These are phyloP conservation scores for Calyptommatus sinebrachiatus DNA, from an alignment of 2,113 vertebrate genomes.

Conservation along the genomic window DNA sequence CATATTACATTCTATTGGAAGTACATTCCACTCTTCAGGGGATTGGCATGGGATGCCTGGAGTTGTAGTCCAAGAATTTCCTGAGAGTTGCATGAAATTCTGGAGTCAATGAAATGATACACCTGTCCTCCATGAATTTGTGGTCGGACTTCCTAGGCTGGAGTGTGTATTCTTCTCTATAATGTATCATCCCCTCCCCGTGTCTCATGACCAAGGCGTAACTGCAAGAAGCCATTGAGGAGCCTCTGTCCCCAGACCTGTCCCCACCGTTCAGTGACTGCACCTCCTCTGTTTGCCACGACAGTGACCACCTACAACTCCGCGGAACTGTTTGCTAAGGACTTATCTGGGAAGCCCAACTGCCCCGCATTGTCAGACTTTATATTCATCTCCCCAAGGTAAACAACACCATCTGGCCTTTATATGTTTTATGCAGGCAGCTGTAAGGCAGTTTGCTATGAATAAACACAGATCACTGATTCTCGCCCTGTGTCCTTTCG, in stretches of 20 bases:
- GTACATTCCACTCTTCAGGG: too few relatives aligned
- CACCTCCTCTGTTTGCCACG: not conserved
- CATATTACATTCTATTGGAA: too few relatives aligned
- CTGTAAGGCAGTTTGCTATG: conserved; percentile 45
- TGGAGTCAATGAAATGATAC: too few relatives aligned
- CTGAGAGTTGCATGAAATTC: too few relatives aligned
- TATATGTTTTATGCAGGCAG: conserved; percentile 28
- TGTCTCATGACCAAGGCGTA: not conserved
- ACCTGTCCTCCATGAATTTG: too few relatives aligned
- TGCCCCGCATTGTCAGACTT: conserved; percentile 41
- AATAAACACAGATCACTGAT: conserved; percentile 52
- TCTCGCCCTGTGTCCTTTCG: not conserved
- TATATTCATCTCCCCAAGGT: conserved; percentile 51
- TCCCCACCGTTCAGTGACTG: conserved; percentile 24
- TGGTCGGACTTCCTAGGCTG: too few relatives aligned
- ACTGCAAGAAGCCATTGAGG: not conserved
- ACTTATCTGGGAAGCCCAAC: conserved; percentile 25
- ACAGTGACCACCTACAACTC: accelerated
- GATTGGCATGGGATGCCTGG: not conserved
- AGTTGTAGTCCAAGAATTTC: too few relatives aligned
- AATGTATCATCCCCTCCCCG: too few relatives aligned
- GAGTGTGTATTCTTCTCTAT: too few relatives aligned
- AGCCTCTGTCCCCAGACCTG: not conserved
- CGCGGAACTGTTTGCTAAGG: conserved; percentile 51
- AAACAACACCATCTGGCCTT: conserved; percentile 67